Evolutionary conservation across 2,888 invertebrate genomes (phyloP).

Genomic region (Drosophila paranaensis): DNA sequence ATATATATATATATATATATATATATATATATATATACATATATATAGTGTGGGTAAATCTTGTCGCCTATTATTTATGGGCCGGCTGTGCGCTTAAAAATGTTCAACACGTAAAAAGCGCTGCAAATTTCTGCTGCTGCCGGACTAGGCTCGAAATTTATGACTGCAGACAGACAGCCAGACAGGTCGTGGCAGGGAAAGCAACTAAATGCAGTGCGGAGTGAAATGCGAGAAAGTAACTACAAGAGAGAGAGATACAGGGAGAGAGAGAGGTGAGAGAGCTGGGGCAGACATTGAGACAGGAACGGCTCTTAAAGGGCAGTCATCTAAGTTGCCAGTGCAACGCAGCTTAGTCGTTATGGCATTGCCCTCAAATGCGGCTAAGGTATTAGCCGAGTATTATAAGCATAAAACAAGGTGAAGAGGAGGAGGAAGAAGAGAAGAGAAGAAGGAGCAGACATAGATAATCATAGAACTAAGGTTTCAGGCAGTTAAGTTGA

Average conservation of each 20-base stretch:
- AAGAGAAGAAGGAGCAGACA: neutral
- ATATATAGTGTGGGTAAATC: slow-evolving; percentile 25
- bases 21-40: slow-evolving; percentile 4
- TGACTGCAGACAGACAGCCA: slow-evolving; percentile 46
- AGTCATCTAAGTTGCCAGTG: neutral
- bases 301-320: neutral
- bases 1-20: slow-evolving; percentile 7
- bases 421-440: neutral
- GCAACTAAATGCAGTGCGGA: slow-evolving; percentile 7
- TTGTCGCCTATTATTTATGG: slow-evolving; percentile 75
- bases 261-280: neutral
- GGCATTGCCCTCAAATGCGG: slow-evolving; percentile 9
- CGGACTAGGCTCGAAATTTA: slow-evolving; percentile 75
- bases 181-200: slow-evolving; percentile 15
- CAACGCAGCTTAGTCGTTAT: neutral
- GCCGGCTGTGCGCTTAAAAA: slow-evolving; percentile 57
- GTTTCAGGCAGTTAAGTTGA: neutral
- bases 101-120: slow-evolving; percentile 72
- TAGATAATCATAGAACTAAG: neutral
- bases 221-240: slow-evolving; percentile 7
- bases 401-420: neutral
- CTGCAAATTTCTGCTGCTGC: slow-evolving; percentile 48
- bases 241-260: neutral
- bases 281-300: neutral
- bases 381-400: neutral